phyloP scores from a whole-genome alignment of 2,113 vertebrate genomes.

The Platichthys flesus region DNA sequence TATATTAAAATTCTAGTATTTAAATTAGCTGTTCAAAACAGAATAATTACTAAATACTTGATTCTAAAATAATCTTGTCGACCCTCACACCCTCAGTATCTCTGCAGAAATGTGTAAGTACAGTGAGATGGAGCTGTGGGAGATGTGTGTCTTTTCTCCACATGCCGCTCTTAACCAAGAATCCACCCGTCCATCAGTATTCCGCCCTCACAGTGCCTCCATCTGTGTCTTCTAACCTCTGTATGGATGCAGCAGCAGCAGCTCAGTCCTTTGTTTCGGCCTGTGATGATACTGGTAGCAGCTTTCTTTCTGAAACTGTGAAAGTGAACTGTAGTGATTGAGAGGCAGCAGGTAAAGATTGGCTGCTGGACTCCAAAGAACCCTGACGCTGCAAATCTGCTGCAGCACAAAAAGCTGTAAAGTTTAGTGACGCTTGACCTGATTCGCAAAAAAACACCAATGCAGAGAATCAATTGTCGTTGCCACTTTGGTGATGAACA shows the following conservation, averaged over 20 bases:
- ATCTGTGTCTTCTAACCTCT: conserved; percentile 61
- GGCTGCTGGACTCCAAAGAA: too few relatives aligned
- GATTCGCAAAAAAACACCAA: too few relatives aligned
- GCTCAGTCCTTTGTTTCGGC: conserved; percentile 45
- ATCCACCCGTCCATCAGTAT: conserved; percentile 35
- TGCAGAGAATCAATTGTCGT: too few relatives aligned
- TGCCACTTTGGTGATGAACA: too few relatives aligned
- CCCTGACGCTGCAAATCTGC: too few relatives aligned
- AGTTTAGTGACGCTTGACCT: too few relatives aligned
- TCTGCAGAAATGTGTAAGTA: neutral
- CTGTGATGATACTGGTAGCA: too few relatives aligned
- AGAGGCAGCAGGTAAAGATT: too few relatives aligned
- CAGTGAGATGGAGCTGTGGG: neutral
- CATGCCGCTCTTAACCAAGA: neutral
- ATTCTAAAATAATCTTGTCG: neutral
- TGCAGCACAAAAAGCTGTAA: too few relatives aligned
- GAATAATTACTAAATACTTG: neutral
- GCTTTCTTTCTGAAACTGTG: too few relatives aligned
- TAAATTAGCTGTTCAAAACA: neutral
- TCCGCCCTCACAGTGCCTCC: conserved; percentile 16
- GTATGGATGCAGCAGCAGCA: conserved; percentile 61
- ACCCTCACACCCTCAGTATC: neutral
- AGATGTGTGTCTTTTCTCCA: neutral
- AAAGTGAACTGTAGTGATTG: too few relatives aligned
- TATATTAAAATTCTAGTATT: neutral